phyloP scores from a whole-genome alignment of 2,113 vertebrate species.

The Macquaria ambigua region DNA sequence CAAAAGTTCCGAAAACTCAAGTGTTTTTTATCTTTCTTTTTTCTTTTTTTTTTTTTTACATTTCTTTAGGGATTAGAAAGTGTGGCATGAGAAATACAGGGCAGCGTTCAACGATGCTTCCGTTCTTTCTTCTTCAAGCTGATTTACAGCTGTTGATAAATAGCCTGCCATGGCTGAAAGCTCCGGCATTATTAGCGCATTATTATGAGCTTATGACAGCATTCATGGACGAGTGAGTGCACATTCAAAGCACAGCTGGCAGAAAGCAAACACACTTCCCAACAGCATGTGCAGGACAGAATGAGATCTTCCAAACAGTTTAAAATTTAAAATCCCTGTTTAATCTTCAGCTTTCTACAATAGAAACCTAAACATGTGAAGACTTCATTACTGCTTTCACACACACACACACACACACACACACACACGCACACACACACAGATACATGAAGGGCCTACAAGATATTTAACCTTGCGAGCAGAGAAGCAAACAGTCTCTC shows the following conservation, averaged over 20 bases:
- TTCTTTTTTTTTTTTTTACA: not conserved
- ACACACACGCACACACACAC: not conserved
- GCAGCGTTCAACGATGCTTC: slow-evolving; percentile 66
- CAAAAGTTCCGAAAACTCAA: slow-evolving; percentile 32
- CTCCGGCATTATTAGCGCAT: slow-evolving; percentile 14
- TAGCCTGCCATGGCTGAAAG: slow-evolving; percentile 22
- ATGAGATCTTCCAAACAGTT: not conserved
- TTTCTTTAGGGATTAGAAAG: slow-evolving; percentile 51
- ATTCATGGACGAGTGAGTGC: slow-evolving; percentile 1
- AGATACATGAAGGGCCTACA: no score
- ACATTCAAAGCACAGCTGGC: slow-evolving; percentile 50
- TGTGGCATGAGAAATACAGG: slow-evolving; percentile 52
- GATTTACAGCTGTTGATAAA: slow-evolving; percentile 74
- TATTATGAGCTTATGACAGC: slow-evolving; percentile 55
- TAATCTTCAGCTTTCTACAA: slow-evolving; percentile 15
- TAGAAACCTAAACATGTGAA: not conserved
- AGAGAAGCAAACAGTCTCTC: not conserved
- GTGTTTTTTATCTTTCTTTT: not conserved
- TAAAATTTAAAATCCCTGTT: slow-evolving; percentile 5
- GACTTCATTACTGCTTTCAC: not conserved
- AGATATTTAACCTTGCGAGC: slow-evolving; percentile 17
- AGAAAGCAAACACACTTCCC: slow-evolving; percentile 8
- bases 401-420: not conserved
- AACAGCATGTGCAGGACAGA: slow-evolving; percentile 4
- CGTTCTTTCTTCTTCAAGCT: slow-evolving; percentile 66